A percentile compares a stretch with the other conserved stretches of the same genome.
These are phyloP conservation scores for Ceratitis capitata DNA, from an alignment of 1,140 invertebrate species.

Conservation along the genomic window DNA sequence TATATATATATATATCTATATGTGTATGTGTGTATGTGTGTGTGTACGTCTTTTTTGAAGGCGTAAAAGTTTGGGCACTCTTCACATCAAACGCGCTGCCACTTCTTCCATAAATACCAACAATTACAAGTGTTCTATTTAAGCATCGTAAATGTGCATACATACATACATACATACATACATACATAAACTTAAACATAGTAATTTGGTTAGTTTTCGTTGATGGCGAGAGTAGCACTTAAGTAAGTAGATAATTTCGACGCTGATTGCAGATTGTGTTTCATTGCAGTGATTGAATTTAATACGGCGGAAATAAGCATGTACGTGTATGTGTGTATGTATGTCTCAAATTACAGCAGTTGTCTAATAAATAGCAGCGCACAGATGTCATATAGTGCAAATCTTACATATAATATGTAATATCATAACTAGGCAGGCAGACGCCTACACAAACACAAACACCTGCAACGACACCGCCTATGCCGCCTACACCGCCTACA, in stretches of 20 bases:
- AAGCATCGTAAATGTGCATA: neutral
- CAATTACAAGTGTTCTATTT: neutral
- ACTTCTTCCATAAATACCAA: neutral
- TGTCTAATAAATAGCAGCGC: neutral
- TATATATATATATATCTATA: neutral
- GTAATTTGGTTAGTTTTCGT: slow-evolving; percentile 1
- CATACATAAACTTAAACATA: neutral
- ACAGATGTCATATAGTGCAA: neutral
- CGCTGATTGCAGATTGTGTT: neutral
- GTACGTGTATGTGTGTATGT: neutral
- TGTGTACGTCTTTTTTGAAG: neutral
- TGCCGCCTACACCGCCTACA: neutral
- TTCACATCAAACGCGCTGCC: neutral
- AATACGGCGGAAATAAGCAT: neutral
- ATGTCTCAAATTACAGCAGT: neutral
- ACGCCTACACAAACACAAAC: no score
- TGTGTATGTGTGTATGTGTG: neutral
- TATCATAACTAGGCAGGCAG: no score
- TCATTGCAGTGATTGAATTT: slow-evolving; percentile 8
- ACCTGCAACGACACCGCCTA: neutral
- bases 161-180: neutral
- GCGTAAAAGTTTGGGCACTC: neutral
- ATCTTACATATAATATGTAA: neutral
- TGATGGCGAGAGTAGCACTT: neutral
- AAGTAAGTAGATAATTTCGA: slow-evolving; percentile 22